Percentiles rank a stretch among this genome's conserved stretches.
These are phyloP conservation scores for Tenualosa ilisha DNA, from an alignment of 2,797 vertebrate genomes.

Conservation along the genomic window DNA sequence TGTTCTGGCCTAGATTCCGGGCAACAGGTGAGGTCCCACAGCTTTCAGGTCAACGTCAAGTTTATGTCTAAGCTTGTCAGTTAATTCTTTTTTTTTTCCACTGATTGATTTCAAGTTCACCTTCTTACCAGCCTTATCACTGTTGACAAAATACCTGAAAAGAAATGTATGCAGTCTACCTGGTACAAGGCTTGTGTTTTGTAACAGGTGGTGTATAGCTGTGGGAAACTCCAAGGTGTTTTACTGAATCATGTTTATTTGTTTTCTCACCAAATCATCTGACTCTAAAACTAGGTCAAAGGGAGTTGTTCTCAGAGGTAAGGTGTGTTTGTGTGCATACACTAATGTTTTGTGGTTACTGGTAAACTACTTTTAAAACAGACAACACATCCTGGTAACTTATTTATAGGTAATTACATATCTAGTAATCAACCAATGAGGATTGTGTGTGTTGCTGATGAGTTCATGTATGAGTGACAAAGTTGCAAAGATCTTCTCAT, in stretches of 20 bases:
- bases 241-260: conserved; percentile 2
- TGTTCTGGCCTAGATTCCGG: background rate
- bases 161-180: background rate
- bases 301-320: background rate
- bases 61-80: background rate
- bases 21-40: background rate
- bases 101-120: background rate
- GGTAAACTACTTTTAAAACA: background rate
- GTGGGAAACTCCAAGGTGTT: conserved; percentile 20
- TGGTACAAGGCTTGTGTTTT: background rate
- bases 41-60: conserved; percentile 15
- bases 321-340: conserved; percentile 1
- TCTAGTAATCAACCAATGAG: background rate
- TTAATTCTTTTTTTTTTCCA: background rate
- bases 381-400: background rate
- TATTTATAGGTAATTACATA: background rate
- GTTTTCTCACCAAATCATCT: background rate
- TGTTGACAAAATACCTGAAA: conserved; percentile 11
- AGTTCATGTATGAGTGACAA: background rate
- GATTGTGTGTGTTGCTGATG: background rate
- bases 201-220: background rate
- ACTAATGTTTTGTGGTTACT: background rate
- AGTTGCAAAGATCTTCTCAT: background rate
- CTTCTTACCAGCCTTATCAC: background rate
- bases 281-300: conserved; percentile 1